phyloP scores from a whole-genome alignment of 2,888 invertebrate species.

The Aspidapion aeneum region DNA sequence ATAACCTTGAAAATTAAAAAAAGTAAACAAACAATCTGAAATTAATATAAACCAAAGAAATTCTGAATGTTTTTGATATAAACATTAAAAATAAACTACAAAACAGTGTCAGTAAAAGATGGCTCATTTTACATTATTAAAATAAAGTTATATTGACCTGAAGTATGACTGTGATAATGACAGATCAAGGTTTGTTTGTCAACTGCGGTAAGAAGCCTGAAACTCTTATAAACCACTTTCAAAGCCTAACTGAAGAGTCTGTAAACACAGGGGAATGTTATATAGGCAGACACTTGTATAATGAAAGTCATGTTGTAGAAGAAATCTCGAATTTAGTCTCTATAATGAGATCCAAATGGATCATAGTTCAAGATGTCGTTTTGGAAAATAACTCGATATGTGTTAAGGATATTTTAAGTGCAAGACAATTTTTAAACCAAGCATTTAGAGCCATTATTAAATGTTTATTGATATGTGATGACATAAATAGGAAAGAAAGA shows the following conservation, averaged over 20 bases:
- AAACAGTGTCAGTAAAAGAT: too few species aligned
- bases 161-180: background rate
- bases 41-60: too few species aligned
- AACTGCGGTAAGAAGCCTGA: conserved; percentile 4
- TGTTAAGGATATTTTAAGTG: conserved; percentile 23
- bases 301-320: conserved; percentile 28
- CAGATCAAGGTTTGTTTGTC: background rate
- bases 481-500: conserved; percentile 21
- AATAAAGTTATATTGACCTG: too few species aligned
- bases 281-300: conserved; percentile 23
- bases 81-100: too few species aligned
- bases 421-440: conserved; percentile 32
- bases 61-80: too few species aligned
- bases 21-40: too few species aligned
- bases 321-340: conserved; percentile 29
- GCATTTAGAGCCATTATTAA: conserved; percentile 29
- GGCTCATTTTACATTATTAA: too few species aligned
- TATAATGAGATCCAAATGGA: conserved; percentile 35
- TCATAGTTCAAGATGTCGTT: conserved; percentile 35
- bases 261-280: background rate
- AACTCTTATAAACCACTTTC: conserved; percentile 7
- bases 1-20: too few species aligned
- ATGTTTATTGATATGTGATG: conserved; percentile 25
- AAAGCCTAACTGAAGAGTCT: background rate
- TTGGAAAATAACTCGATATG: conserved; percentile 28